Base-by-base conservation (phyloP, 2,797 vertebrate genomes). In the Typhlichthys eigenmanni region DNA sequence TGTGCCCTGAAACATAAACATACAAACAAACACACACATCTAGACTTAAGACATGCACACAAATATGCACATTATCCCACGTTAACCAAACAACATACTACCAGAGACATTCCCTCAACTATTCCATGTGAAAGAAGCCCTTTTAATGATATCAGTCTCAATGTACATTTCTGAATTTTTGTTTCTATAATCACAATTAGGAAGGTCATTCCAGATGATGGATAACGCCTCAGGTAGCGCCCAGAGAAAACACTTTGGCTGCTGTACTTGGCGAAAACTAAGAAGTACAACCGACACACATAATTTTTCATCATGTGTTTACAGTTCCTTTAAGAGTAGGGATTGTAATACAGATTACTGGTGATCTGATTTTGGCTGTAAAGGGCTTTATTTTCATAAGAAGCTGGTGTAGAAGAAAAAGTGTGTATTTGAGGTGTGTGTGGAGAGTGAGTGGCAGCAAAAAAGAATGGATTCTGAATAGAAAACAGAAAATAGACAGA, bases 171-270 rank as follows among this genome's bases (percentile, higher is more conserved):
- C 82, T 88, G 79, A 87, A 81, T 81, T 84, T 85, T 85, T 82
- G 68, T 82, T 87, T 79, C 80, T 69, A 77, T 88, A 87, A 90
- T 86, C 79, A 87, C 82, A 83, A 87, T 87, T 88, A 84, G 78
- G 78, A 85, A 82, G 84, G 82, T 88, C 85, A 79, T 87, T 87
- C 79, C 66, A 68, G 65, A 77, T 90, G 89, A 90, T 88, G 88
- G 86, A 87, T 88, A 80, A 82, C 71, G 64, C 78, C 62, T 74
- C 79, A 69, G 58, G 58, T 45, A 71, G 67, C 65, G 72, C 78
- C 78, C 55, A 6, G 70, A 50, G 53, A 85, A 88, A 85, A 90
- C 81, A 78, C 82, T 88, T 84, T 83, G 86, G 80, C 83, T 13
- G 65, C 86, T 86, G 82, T 89, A 70, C 82, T 82, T 56, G 54